These are phyloP conservation scores for Yponomeuta sedellus DNA, from an alignment of 2,888 invertebrate genomes.

Conservation along the genomic window DNA sequence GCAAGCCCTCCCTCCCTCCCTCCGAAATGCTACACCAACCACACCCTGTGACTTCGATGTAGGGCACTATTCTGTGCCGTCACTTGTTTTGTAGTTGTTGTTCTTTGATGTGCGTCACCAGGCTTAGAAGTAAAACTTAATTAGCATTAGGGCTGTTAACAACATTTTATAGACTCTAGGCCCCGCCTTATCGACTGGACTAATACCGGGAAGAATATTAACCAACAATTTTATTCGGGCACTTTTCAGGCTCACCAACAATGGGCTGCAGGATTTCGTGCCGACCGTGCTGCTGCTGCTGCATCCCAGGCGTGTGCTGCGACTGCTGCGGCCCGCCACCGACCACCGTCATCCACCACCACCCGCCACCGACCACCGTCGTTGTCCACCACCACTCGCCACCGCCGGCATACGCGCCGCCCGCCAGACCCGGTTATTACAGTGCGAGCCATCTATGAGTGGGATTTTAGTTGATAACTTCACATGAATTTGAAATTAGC, in stretches of 20 bases:
- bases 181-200: too few relatives aligned
- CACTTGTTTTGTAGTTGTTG: too few relatives aligned
- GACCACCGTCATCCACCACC: conserved; percentile 32
- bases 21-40: too few relatives aligned
- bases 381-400: conserved; percentile 26
- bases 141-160: too few relatives aligned
- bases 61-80: too few relatives aligned
- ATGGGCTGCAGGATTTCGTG: conserved; percentile 66
- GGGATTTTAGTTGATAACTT: background rate
- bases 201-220: too few relatives aligned
- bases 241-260: conserved; percentile 35
- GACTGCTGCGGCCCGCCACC: conserved; percentile 40
- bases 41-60: too few relatives aligned
- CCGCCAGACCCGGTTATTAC: background rate
- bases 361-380: conserved; percentile 29
- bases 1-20: too few relatives aligned
- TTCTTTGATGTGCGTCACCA: too few relatives aligned
- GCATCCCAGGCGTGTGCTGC: conserved; percentile 59
- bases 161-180: too few relatives aligned
- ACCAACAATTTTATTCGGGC: background rate
- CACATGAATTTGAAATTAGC: background rate
- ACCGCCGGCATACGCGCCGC: conserved; percentile 38
- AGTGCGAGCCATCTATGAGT: background rate
- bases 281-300: conserved; percentile 65
- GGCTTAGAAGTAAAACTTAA: too few relatives aligned